A percentile compares a stretch with the other conserved stretches of the same genome.
Evolutionary conservation across 1,140 invertebrate genomes (phyloP).

Genomic region (Zophobas atratus): DNA sequence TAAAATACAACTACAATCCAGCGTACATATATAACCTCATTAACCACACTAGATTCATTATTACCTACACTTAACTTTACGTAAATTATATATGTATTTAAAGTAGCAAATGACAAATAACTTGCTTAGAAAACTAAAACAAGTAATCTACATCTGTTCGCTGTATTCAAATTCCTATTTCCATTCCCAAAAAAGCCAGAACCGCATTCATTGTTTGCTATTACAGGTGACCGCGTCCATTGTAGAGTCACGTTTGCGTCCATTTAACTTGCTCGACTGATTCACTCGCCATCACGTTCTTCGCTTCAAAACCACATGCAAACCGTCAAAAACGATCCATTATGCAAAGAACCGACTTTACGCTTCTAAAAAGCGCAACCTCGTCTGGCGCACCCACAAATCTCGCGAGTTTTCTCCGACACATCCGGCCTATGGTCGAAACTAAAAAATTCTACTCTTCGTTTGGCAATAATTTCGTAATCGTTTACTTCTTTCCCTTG

Average conservation of each 20-base stretch:
- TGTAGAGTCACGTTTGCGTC: constrained; percentile 8
- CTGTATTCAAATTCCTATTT: neutral
- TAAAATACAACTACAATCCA: too few species aligned
- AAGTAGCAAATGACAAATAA: too few species aligned
- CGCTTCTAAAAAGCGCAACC: neutral
- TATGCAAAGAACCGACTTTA: constrained; percentile 10
- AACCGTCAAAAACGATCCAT: neutral
- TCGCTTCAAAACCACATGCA: constrained; percentile 18
- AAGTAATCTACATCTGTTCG: too few species aligned
- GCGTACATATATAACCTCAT: too few species aligned
- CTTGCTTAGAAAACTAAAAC: too few species aligned
- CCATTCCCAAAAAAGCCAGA: neutral
- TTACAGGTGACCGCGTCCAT: neutral
- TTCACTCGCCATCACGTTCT: constrained; percentile 13
- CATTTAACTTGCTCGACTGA: neutral
- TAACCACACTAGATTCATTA: too few species aligned
- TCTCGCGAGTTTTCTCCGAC: neutral
- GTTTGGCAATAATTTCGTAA: constrained; percentile 25
- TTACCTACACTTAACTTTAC: too few species aligned
- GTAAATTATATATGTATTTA: too few species aligned
- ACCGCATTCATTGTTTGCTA: neutral
- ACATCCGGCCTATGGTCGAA: constrained; percentile 19
- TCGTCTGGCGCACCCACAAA: neutral
- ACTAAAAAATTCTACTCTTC: neutral
- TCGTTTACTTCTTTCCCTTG: neutral